Percentiles rank a stretch among this genome's conserved stretches.
These are phyloP conservation scores for Pangasius sanitwongsei DNA, from an alignment of 2,797 vertebrate genomes.

Conservation along the genomic window DNA sequence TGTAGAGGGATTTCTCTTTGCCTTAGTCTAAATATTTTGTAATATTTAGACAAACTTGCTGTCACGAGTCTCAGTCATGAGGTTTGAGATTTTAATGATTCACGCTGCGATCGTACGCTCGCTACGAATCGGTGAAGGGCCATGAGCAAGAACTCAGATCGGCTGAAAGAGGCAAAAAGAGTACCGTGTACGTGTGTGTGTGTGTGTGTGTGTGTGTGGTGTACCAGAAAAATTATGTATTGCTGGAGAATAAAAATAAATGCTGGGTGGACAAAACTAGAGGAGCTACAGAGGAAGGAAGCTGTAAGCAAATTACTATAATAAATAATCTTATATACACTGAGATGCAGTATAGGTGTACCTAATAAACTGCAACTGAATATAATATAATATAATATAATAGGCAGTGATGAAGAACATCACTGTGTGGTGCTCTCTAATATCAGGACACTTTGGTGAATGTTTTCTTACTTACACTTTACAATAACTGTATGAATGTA, in stretches of 20 bases:
- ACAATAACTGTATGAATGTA: neutral
- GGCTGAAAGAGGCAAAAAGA: neutral
- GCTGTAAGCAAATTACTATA: slow-evolving; percentile 1
- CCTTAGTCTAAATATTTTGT: neutral
- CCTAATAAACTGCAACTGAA: neutral
- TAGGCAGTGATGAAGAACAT: neutral
- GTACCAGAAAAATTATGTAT: neutral
- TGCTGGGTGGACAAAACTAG: slow-evolving; percentile 6
- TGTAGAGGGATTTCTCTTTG: neutral
- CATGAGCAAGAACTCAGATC: neutral
- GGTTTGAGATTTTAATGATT: neutral
- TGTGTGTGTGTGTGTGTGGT: neutral
- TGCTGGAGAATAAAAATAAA: neutral
- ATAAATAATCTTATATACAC: neutral
- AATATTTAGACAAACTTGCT: neutral
- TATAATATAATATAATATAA: neutral
- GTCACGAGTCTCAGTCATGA: neutral
- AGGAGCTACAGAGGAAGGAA: neutral
- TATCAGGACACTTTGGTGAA: neutral
- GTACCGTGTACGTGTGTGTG: neutral
- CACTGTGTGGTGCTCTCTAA: too few species aligned
- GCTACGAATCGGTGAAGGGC: neutral
- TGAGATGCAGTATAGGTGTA: neutral
- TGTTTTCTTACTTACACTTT: neutral
- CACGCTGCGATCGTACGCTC: neutral